Base-by-base conservation (phyloP, 2,113 vertebrate species). In the Paramormyrops kingsleyae region DNA sequence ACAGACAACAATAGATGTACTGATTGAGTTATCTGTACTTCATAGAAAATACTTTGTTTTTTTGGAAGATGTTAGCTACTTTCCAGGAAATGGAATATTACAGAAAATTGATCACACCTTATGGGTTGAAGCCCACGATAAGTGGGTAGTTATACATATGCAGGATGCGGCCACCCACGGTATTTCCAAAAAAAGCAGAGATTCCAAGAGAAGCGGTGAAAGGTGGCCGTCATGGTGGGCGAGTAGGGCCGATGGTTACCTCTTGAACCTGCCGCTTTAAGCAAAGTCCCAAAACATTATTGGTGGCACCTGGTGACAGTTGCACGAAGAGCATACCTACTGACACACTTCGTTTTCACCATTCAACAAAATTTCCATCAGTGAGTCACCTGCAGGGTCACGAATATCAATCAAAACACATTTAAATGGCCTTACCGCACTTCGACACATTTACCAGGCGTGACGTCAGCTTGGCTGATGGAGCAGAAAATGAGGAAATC, bases 391-490 rank as follows among this genome's bases (percentile, higher is more conserved):
- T 52, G 47, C 49, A 62, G 21, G 56, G 87, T 88, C 87, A 44
- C 35, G 21, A 5, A 66, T 88, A 53, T 66, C 13, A 87, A 13
- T 35, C 15, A 12, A 56, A 53, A 56, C 35, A 83, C 31, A 89
- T 89, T 39, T 83, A 74, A 83, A 83, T 83, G 77, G 31, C 1
- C 44, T 89, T 83, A 83, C 74, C 74, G 17, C 74, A 53, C 62
- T 77, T 27, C 15, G 88, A 83, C 70, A 56, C 88, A 89, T 89
- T 87, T 89, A 89, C 74, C 88, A 89, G 50, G 88, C 17, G 17
- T 74, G 88, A 89, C 50, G n/a, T 56, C 70, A 89, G 70, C 50
- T 89, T 89, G 88, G 77, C 74, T 83, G 70, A 83, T 89, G 35
- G 27, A 42, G 88, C 74, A 83, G 6, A 83, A 88, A 89, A 56